Base-by-base conservation (phyloP, 2,797 vertebrate species). In the Hippoglossus hippoglossus region DNA sequence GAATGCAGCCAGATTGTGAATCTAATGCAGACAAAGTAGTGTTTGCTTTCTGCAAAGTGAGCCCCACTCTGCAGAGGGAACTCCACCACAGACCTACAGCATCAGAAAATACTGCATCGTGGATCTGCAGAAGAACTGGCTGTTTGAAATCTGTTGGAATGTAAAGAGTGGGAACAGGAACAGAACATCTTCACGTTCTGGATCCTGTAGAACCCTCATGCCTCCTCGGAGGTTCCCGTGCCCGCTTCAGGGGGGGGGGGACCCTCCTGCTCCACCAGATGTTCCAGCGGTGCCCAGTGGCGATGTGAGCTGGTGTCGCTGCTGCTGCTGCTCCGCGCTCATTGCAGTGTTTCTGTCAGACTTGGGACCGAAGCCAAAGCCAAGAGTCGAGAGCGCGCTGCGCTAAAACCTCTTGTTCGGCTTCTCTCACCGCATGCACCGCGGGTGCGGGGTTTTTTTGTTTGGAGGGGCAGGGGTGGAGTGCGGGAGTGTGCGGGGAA, bases 311-410 rank as follows among this genome's bases (percentile, higher is more conserved):
- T 69, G 76, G 83, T 86, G 85, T 67, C 76, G 49, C 22, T 36
- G 76, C 28, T 28, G 4, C 28, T 28, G 76, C 55, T n/a, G 51
- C 75, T 46, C 55, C 67, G 26, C 61, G 63, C 61, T 57, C 79
- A 19, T 60, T 88, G 87, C 90, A 50, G 86, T 49, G 77, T 22
- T 73, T 21, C 75, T 81, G 80, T 79, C 82, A 82, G 66, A 81
- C 61, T 71, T 77, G 82, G 86, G 85, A 88, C 67, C 55, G 6
- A n/a, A 82, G 89, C 88, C 91, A 90, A 79, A 57, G 15, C 5
- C 69, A 24, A 41, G 55, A 89, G 73, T 46, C 19, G 19, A 36
- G 53, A 62, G 56, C 10, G 79, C 71, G 57, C 78, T 81, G 83
- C 86, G 82, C 77, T 81, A 77, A 79, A 79, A 75, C 80, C 63